Percentiles rank a stretch among this genome's conserved stretches.
Evolutionary conservation across 2,888 invertebrate genomes (phyloP).

Genomic region (Acleris emargana): DNA sequence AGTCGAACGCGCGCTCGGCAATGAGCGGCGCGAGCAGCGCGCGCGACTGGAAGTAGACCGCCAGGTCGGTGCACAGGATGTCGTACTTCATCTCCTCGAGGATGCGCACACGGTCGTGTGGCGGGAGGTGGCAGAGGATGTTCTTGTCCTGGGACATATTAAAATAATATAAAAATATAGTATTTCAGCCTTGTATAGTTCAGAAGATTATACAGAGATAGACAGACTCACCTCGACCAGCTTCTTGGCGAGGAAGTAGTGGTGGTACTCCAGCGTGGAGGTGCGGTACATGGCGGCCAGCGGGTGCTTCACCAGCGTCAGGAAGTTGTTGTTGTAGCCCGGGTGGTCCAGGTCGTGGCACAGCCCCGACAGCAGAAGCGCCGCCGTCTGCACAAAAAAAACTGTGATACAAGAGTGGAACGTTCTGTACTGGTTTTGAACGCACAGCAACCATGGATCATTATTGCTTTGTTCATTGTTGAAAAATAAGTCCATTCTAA

Average conservation of each 20-base stretch:
- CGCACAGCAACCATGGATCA: too few species aligned
- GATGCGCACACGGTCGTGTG: slow-evolving; percentile 65
- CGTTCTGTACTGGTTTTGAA: too few species aligned
- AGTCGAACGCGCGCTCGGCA: slow-evolving; percentile 75
- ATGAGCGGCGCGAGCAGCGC: slow-evolving; percentile 80
- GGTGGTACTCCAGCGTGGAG: slow-evolving; percentile 85
- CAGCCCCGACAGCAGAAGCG: slow-evolving; percentile 81
- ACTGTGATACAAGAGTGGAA: too few species aligned
- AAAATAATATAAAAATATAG: slow-evolving; percentile 22
- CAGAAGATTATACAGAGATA: too few species aligned
- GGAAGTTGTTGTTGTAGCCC: slow-evolving; percentile 85
- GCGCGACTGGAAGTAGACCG: slow-evolving; percentile 81
- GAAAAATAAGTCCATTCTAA: too few species aligned
- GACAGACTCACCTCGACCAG: slow-evolving; percentile 77
- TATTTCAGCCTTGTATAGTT: too few species aligned
- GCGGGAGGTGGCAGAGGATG: slow-evolving; percentile 70
- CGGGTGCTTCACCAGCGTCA: slow-evolving; percentile 79
- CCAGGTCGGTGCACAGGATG: slow-evolving; percentile 85
- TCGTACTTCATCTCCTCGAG: slow-evolving; percentile 80
- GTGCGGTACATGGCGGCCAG: slow-evolving; percentile 81
- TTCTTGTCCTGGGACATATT: slow-evolving; percentile 71
- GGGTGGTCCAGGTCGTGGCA: slow-evolving; percentile 86
- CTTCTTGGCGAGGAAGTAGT: slow-evolving; percentile 82
- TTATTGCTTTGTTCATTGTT: too few species aligned
- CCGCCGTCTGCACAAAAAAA: slow-evolving; percentile 64